A percentile compares a stretch with the other conserved stretches of the same genome.
phyloP scores from a whole-genome alignment of 2,113 vertebrate genomes.

The Solea senegalensis region DNA sequence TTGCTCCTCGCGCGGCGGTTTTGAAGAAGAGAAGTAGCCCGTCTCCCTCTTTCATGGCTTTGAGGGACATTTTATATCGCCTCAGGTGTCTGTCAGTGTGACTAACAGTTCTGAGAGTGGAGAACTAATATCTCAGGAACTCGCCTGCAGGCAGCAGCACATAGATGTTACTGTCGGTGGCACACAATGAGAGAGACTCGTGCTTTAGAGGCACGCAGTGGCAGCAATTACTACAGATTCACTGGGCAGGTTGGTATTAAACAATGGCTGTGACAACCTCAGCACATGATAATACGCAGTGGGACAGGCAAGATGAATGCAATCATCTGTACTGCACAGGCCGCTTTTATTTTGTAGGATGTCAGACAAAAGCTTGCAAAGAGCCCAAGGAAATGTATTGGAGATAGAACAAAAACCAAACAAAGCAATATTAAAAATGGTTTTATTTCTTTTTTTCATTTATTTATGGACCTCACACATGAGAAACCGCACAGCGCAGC shows the following conservation, averaged over 20 bases:
- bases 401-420: conserved; percentile 27
- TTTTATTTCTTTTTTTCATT: conserved; percentile 7
- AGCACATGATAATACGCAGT: conserved; percentile 37
- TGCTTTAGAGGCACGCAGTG: conserved; percentile 47
- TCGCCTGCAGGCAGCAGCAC: conserved; percentile 71
- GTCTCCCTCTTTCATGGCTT: conserved; percentile 73
- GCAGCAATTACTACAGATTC: conserved; percentile 59
- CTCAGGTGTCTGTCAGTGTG: conserved; percentile 79
- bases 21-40: conserved; percentile 74
- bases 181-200: conserved; percentile 59
- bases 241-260: conserved; percentile 47
- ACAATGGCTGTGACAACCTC: conserved; percentile 55
- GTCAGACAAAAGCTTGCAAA: conserved; percentile 37
- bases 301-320: conserved; percentile 35
- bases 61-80: conserved; percentile 78
- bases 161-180: conserved; percentile 65
- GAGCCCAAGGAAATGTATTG: conserved; percentile 21
- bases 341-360: conserved; percentile 39
- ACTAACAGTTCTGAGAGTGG: conserved; percentile 76
- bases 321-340: conserved; percentile 34
- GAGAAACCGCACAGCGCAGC: conserved; percentile 41
- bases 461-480: conserved; percentile 8
- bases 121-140: conserved; percentile 73
- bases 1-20: conserved; percentile 54
- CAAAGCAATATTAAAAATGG: conserved; percentile 40